Evolutionary conservation across 2,888 invertebrate genomes (phyloP).

Genomic region (Alcis repandata): DNA sequence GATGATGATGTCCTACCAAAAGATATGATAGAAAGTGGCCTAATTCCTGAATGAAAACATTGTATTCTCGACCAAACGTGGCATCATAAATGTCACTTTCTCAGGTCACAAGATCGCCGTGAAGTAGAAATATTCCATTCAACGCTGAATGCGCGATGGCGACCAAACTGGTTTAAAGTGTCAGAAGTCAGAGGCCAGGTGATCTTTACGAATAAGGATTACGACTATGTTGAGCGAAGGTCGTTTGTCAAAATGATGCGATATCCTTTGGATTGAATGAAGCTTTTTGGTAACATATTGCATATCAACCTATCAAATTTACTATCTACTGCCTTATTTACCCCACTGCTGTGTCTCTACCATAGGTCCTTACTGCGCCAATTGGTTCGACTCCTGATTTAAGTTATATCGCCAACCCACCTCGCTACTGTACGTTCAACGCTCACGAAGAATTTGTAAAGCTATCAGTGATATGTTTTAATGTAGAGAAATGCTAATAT

Average conservation of each 20-base stretch:
- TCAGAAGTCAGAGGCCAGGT: slow-evolving; percentile 35
- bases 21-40: slow-evolving; percentile 1
- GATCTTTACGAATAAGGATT: slow-evolving; percentile 33
- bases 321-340: no score
- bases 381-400: no score
- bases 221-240: slow-evolving; percentile 18
- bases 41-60: slow-evolving; percentile 9
- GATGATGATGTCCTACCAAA: not conserved
- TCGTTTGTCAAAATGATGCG: slow-evolving; percentile 5
- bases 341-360: no score
- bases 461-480: no score
- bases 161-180: slow-evolving; percentile 30
- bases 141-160: not conserved
- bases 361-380: no score
- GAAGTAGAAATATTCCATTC: slow-evolving; percentile 14
- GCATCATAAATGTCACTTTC: slow-evolving; percentile 20
- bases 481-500: no score
- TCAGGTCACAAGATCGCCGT: slow-evolving; percentile 10
- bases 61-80: slow-evolving; percentile 3
- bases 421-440: no score
- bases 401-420: no score
- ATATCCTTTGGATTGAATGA: not conserved
- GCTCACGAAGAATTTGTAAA: no score
- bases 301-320: no score
- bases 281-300: no score